Conservation (phyloP, 2,888 invertebrate species). For the Orthosia cruda region DNA sequence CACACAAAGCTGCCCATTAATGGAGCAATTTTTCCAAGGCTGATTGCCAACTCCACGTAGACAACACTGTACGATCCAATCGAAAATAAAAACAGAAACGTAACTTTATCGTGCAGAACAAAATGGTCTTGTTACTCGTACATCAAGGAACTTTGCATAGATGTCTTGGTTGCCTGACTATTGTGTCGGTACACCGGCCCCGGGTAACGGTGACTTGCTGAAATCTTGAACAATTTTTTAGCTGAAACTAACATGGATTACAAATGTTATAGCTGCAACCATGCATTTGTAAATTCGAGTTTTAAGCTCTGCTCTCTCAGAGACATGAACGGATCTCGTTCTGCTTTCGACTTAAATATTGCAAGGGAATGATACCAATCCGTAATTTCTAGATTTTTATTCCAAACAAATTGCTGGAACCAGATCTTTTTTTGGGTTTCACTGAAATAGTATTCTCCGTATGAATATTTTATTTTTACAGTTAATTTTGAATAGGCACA, state of each 20-base stretch:
- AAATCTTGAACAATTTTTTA: conserved; percentile 75
- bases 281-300: conserved; percentile 33
- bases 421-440: neutral
- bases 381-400: neutral
- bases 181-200: conserved; percentile 70
- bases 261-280: conserved; percentile 54
- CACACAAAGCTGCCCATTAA: neutral
- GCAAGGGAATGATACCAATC: neutral
- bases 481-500: neutral
- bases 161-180: conserved; percentile 67
- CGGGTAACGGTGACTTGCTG: conserved; percentile 60
- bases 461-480: conserved; percentile 4
- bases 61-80: neutral
- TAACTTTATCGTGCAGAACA: too few relatives aligned
- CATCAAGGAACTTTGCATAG: conserved; percentile 22
- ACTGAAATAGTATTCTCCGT: neutral
- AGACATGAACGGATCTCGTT: too few relatives aligned
- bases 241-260: conserved; percentile 61
- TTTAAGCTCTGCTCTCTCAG: too few relatives aligned
- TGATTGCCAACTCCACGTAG: neutral
- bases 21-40: neutral
- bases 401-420: neutral
- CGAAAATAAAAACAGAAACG: conserved; percentile 16
- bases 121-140: conserved; percentile 14
- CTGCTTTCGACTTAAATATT: conserved; percentile 7